Evolutionary conservation across 2,797 vertebrate species (phyloP).

Genomic region (Enteromius radiatus): DNA sequence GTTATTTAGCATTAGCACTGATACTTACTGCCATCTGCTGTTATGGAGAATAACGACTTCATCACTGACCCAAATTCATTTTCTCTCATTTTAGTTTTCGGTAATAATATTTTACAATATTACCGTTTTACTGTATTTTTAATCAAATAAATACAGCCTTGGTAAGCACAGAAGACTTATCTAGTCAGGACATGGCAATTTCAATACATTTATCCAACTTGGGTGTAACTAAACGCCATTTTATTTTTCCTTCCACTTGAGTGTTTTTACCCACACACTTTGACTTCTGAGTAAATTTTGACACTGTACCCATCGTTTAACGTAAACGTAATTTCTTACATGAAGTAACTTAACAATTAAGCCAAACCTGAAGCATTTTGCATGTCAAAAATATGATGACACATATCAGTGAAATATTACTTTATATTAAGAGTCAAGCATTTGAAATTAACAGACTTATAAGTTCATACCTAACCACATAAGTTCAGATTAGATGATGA

Average conservation of each 20-base stretch:
- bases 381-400: neutral
- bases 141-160: neutral
- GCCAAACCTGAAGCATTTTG: neutral
- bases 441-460: slow-evolving; percentile 29
- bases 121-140: neutral
- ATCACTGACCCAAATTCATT: neutral
- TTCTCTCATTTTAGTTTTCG: neutral
- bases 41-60: neutral
- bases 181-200: neutral
- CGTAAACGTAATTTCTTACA: neutral
- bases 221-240: neutral
- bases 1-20: no score
- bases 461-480: slow-evolving; percentile 14
- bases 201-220: neutral
- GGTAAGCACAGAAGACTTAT: neutral
- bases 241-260: neutral
- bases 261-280: neutral
- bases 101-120: neutral
- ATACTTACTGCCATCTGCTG: slow-evolving; percentile 8
- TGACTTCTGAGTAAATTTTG: neutral
- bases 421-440: slow-evolving; percentile 32
- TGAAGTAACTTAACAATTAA: neutral
- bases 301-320: no score
- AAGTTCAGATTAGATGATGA: slow-evolving; percentile 6
- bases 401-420: slow-evolving; percentile 2